Base-by-base conservation (phyloP, 2,113 vertebrate species). In the Epinephelus fuscoguttatus region DNA sequence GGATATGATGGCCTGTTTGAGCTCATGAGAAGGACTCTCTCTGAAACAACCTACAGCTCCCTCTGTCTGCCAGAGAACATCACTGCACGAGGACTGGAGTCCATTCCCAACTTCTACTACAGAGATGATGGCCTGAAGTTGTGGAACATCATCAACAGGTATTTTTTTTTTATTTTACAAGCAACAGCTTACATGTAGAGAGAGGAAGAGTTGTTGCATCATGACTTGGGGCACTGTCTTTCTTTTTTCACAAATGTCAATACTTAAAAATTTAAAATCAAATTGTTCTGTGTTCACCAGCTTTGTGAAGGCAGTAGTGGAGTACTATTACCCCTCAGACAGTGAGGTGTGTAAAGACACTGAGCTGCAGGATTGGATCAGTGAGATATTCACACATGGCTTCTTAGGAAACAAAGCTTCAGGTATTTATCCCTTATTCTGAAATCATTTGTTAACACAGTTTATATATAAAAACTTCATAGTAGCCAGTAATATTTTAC, bases 351-450 rank as follows among this genome's bases (percentile, higher is more conserved):
- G 5, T 15, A 76, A 88, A 15, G 97, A 97, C 88, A 68, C 70
- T 0, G 97, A 97, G 87, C 84, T 97, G 50, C 96, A 97, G 88
- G 91, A 84, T 9, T 97, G 96, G 96, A 94, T 96, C 70, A 77
- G 81, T 45, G 96, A 97, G 77, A 96, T 92, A 91, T 97, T 96
- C 86, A 92, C 80, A 50, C 90, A 96, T 45, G 94, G 94, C 3
- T 89, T 96, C 47, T 84, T 96, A 4, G 86, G 84, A 37, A 93
- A 94, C 0, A 72, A 87, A 62, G 92, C 70, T 33, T 94, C 94
- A 83, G 88, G 91, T 74, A 64, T 37, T 47, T 53, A 33, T 40
- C 0, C 5, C 11, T 49, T n/a, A 11, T 56, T 62, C 4, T n/a
- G 12, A 23, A 19, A 6, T 42, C 23, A 53, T 21, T 37, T 21